These are phyloP conservation scores for Neotragus moschatus DNA, from an alignment of 2,113 vertebrate species.

Conservation along the genomic window DNA sequence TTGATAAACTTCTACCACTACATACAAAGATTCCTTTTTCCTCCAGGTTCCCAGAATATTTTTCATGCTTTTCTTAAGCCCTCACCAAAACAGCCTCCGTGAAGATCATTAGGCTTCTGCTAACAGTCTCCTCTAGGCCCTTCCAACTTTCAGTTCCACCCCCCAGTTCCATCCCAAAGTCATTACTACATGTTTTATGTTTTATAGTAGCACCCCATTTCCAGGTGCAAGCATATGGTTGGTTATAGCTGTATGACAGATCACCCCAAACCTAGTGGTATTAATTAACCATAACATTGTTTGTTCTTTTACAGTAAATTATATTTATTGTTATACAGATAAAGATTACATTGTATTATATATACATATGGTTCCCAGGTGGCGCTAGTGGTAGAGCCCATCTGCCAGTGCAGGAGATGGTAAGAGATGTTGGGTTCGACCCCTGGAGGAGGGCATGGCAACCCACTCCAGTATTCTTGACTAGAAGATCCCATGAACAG, in stretches of 20 bases:
- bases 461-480: not conserved
- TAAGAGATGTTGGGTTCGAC: not conserved
- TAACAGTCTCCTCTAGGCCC: not conserved
- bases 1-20: not conserved
- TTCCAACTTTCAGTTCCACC: not conserved
- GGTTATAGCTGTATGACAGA: not conserved
- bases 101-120: not conserved
- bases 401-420: not conserved
- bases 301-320: not conserved
- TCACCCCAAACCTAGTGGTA: not conserved
- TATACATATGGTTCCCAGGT: not conserved
- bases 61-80: not conserved
- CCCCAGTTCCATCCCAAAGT: not conserved
- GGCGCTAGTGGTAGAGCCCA: not conserved
- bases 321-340: not conserved
- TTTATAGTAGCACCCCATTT: not conserved
- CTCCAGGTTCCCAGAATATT: not conserved
- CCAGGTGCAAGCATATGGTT: not conserved
- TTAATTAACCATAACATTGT: not conserved
- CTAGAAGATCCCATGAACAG: not conserved
- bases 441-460: not conserved
- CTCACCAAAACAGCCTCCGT: not conserved
- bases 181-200: not conserved
- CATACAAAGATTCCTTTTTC: not conserved
- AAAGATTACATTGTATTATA: not conserved